Evolutionary conservation across 2,113 vertebrate genomes (phyloP), one percentile per base, ranked within the genome.

Genomic region (Brachirus orientalis): DNA sequence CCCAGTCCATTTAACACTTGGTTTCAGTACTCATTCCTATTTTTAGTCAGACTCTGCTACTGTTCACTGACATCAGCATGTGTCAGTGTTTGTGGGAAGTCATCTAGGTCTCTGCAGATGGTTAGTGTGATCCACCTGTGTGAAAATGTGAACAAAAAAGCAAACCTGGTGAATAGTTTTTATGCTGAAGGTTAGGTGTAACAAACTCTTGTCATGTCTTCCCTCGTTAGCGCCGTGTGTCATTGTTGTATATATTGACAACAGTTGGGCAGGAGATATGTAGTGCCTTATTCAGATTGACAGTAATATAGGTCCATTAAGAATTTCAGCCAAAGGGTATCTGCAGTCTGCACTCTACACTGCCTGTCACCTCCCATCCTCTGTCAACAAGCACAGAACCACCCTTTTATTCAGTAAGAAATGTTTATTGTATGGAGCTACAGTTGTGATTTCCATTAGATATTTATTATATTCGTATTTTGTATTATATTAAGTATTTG

Each of bases 111-210:
- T 2, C 10, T 37, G 8, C 55, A 71, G 35, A 44, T 52, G 9
- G n/a, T 19, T 18, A 14, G 22, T 13, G 3, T 35, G 37, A 52
- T 50, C 1, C 41, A 59, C 1, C 13, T 1, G 37, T 52, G n/a
- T 64, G 44, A 66, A 63, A 14, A 59, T 72, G 63, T 67, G 50
- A 41, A 52, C 7, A 16, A 36, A 50, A n/a, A 62, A 76, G 47
- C 11, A 59, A 75, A 60, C 33, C 38, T 18, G 16, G 69, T 43
- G 18, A 55, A 17, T 20, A 18, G 45, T n/a, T 51, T 4, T 47
- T 54, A 36, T 56, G 45, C 33, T 47, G 33, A 73, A 75, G 64
- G 20, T 63, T 37, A 19, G 2, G 20, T 56, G 45, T 55, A 17
- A 17, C n/a, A 38, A 7, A 11, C 17, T 44, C 7, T 40, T 33